These are phyloP conservation scores for Lasioglossum vierecki DNA, from an alignment of 2,888 invertebrate species.

Conservation along the genomic window DNA sequence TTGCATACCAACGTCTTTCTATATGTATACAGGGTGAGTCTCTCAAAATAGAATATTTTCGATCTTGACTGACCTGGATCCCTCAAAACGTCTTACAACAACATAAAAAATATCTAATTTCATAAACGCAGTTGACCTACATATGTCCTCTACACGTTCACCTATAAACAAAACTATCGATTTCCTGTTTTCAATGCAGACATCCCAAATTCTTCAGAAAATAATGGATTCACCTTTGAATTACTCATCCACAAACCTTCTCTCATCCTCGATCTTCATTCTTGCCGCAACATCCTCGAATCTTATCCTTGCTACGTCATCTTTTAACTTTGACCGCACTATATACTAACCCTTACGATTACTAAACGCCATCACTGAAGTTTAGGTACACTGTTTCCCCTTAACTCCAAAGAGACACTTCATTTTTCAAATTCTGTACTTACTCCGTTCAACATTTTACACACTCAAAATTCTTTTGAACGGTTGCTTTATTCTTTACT, in stretches of 20 bases:
- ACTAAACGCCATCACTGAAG: neutral
- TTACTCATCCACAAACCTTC: neutral
- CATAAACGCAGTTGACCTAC: too few relatives aligned
- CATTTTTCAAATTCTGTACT: neutral
- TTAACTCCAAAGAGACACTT: neutral
- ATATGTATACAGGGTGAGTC: too few relatives aligned
- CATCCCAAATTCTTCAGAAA: neutral
- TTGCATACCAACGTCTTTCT: neutral
- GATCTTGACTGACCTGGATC: too few relatives aligned
- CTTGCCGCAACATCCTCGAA: neutral
- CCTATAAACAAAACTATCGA: neutral
- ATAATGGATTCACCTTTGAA: too few relatives aligned
- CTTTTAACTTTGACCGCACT: neutral
- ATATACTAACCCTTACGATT: neutral
- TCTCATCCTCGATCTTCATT: neutral
- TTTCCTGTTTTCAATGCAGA: neutral
- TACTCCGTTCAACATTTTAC: too few relatives aligned
- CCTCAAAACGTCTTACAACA: too few relatives aligned
- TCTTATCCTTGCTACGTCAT: neutral
- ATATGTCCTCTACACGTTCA: too few relatives aligned
- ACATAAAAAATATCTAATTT: too few relatives aligned
- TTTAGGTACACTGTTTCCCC: neutral
- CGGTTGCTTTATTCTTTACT: neutral
- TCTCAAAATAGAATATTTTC: too few relatives aligned
- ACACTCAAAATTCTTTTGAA: neutral